Evolutionary conservation across 92 coral and sea anemone genomes (phyloP), one percentile per base, ranked within the genome.

Genomic region (Nematostella vectensis): DNA sequence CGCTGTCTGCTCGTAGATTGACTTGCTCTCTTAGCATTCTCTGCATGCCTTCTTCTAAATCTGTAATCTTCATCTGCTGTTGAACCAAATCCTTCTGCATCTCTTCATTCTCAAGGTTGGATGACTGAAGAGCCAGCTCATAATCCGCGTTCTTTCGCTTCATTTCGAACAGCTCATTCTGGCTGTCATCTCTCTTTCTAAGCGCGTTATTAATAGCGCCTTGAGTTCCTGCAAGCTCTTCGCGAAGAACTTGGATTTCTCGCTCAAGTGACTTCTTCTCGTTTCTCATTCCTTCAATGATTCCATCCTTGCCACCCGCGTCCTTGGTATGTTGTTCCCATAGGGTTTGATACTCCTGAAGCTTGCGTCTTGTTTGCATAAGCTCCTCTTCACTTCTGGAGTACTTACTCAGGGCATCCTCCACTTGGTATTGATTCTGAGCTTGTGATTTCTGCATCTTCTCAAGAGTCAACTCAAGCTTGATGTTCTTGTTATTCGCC

Each of bases 271-370:
- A 69, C 66, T 76, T 91, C 67, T 82, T 91, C 61, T 91, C 98
- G 26, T 47, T 74, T 18, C 73, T 83, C 65, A 91, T 68, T 12
- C 77, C 87, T 40, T 87, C 93, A 11, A 91, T 86, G 3, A 87
- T 31, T 3, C 71, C 62, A 31, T 91, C 93, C 58, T 86, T 91
- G 27, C 78, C 88, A 22, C 83, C 87, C 6, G 52, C 68, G 12
- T 82, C 89, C 39, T 79, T 86, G 0, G 83, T 62, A 48, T 88
- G 93, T 50, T 86, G 84, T 28, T 82, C 98, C 82, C 95, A 80
- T 26, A 87, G 83, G 15, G 83, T 79, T 49, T 91, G 98, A 25
- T 78, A 71, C 68, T 91, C 95, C 31, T 80, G 81, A 13, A 85
- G 68, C 59, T 85, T 85, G 28, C 95, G 69, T 63, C 62, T 70